A percentile compares a stretch with the other conserved stretches of the same genome.
Conservation (phyloP, 2,797 vertebrate genomes). For the Melopsittacus undulatus region DNA sequence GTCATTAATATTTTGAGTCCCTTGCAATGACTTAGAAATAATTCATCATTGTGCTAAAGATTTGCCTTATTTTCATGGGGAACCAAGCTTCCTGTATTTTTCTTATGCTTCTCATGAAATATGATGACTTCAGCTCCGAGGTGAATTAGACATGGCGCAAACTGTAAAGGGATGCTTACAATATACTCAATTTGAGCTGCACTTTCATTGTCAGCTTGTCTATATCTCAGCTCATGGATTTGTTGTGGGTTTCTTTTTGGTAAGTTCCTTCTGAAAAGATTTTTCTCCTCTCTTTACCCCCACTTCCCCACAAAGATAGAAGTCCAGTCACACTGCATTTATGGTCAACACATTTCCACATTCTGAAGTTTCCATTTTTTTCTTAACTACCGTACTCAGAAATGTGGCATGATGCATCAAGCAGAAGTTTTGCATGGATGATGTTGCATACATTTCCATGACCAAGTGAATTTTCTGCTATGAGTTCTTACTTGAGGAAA, state of each 20-base stretch:
- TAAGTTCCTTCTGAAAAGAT: neutral
- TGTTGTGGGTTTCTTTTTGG: neutral
- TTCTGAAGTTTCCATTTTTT: neutral
- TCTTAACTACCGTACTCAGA: no score
- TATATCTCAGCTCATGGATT: neutral
- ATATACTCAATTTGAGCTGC: neutral
- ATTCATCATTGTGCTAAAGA: neutral
- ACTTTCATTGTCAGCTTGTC: neutral
- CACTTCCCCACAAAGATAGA: accelerated
- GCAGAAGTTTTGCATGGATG: neutral
- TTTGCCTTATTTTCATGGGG: neutral
- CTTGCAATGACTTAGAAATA: neutral
- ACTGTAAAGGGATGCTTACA: neutral
- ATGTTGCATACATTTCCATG: neutral
- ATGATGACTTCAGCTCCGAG: neutral
- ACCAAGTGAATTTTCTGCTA: neutral
- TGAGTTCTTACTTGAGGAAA: neutral
- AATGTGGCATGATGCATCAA: no score
- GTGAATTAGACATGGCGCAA: neutral
- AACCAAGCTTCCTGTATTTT: neutral
- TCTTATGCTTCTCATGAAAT: neutral
- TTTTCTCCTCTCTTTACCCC: neutral
- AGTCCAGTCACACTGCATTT: neutral
- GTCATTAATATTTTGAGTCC: neutral
- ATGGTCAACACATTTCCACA: neutral